Evolutionary conservation across 2,888 invertebrate genomes (phyloP).

Genomic region (Lepidonotus clava): DNA sequence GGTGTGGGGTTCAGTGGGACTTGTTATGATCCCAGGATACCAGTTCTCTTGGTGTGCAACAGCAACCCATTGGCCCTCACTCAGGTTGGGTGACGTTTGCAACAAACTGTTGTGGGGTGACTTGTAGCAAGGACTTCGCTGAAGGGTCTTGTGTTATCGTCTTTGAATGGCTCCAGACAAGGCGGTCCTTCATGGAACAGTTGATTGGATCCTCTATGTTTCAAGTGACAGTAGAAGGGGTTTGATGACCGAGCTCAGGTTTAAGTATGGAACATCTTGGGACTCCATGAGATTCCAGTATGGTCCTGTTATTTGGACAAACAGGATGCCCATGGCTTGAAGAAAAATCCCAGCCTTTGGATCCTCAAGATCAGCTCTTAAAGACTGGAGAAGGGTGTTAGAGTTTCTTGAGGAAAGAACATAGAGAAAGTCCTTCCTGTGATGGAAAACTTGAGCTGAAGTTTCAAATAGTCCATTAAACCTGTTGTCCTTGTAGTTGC

Average conservation of each 20-base stretch:
- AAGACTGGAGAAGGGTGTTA: conserved; percentile 56
- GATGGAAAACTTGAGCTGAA: conserved; percentile 57
- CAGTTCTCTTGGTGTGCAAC: conserved; percentile 25
- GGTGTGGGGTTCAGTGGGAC: background rate
- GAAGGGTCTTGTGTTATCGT: background rate
- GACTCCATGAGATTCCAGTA: conserved; percentile 58
- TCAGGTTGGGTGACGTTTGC: background rate
- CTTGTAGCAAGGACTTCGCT: background rate
- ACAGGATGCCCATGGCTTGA: conserved; percentile 9
- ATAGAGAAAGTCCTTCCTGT: conserved; percentile 58
- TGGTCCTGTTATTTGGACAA: conserved; percentile 61
- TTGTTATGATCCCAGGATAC: background rate
- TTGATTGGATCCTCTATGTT: background rate
- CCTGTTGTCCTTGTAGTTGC: conserved; percentile 58
- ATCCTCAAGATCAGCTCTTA: background rate
- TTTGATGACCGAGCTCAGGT: background rate
- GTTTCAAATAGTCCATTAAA: conserved; percentile 64
- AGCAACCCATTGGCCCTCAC: background rate
- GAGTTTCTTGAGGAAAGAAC: conserved; percentile 35
- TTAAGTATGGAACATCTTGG: background rate
- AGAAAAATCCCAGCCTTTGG: background rate
- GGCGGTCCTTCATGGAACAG: conserved; percentile 34
- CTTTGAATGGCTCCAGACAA: background rate
- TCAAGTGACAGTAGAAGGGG: background rate
- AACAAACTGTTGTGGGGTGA: background rate